A percentile compares a stretch with the other conserved stretches of the same genome.
These are phyloP conservation scores for Austrofundulus limnaeus DNA, from an alignment of 2,113 vertebrate species.

Conservation along the genomic window DNA sequence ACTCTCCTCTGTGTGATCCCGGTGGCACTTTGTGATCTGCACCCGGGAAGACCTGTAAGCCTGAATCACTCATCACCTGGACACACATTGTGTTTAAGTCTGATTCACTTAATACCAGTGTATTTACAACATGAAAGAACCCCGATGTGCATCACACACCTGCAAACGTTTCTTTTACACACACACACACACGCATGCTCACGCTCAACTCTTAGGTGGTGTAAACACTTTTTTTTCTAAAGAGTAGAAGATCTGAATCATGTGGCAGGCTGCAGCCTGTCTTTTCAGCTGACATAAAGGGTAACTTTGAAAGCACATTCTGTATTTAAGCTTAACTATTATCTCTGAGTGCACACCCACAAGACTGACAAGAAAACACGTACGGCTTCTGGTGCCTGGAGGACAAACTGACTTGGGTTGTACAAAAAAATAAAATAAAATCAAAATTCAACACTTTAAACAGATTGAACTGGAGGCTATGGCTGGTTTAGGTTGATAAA, in stretches of 20 bases:
- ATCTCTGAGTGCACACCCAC: slow-evolving; percentile 43
- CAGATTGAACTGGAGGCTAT: slow-evolving; percentile 1
- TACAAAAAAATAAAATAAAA: not conserved
- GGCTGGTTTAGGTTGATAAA: slow-evolving; percentile 20
- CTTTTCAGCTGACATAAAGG: slow-evolving; percentile 23
- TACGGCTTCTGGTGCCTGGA: slow-evolving; percentile 14
- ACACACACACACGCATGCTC: slow-evolving; percentile 10
- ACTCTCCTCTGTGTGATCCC: slow-evolving; percentile 8
- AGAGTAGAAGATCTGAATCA: slow-evolving; percentile 43
- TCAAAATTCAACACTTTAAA: slow-evolving; percentile 8
- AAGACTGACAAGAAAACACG: slow-evolving; percentile 27
- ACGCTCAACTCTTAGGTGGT: not conserved
- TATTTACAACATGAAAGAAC: slow-evolving; percentile 45
- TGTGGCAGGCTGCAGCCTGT: slow-evolving; percentile 60
- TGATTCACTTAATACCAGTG: slow-evolving; percentile 39
- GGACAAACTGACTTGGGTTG: slow-evolving; percentile 2
- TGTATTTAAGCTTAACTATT: slow-evolving; percentile 38
- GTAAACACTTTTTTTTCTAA: slow-evolving; percentile 44
- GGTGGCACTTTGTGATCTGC: slow-evolving; percentile 8
- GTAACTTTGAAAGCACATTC: slow-evolving; percentile 48
- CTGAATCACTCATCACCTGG: slow-evolving; percentile 28
- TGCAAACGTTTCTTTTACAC: slow-evolving; percentile 17
- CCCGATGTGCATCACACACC: slow-evolving; percentile 11
- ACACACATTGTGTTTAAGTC: slow-evolving; percentile 35
- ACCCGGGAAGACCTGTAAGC: slow-evolving; percentile 13